phyloP scores from a whole-genome alignment of 2,888 invertebrate genomes.

The Acronicta psi region DNA sequence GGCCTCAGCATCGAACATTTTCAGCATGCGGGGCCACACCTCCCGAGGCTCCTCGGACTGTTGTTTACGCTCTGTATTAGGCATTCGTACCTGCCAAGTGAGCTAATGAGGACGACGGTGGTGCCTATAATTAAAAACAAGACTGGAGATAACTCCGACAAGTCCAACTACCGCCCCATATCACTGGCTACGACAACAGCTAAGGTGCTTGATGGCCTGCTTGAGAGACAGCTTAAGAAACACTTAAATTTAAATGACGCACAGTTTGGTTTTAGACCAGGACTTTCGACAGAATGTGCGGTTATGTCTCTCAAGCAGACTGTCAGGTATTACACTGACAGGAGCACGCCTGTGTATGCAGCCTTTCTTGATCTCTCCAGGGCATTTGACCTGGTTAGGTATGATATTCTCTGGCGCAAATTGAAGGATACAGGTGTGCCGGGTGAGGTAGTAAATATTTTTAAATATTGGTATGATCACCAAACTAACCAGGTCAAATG shows the following conservation, averaged over 20 bases:
- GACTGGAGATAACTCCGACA: conserved; percentile 7
- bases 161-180: conserved; percentile 6
- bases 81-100: conserved; percentile 1
- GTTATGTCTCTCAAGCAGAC: background rate
- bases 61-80: conserved; percentile 6
- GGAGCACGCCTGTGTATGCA: conserved; percentile 1
- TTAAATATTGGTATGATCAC: conserved; percentile 1
- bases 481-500: conserved; percentile 1
- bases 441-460: conserved; percentile 1
- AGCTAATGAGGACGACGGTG: conserved; percentile 3
- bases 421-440: background rate
- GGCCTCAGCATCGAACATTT: background rate
- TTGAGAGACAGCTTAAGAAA: conserved; percentile 1
- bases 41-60: conserved; percentile 1
- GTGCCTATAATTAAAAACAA: conserved; percentile 6
- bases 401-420: conserved; percentile 1
- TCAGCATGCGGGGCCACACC: conserved; percentile 1
- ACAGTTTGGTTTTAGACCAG: conserved; percentile 1
- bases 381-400: conserved; percentile 1
- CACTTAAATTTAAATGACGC: too few relatives aligned
- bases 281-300: conserved; percentile 3
- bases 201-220: background rate
- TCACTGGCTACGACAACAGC: conserved; percentile 6
- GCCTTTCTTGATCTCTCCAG: conserved; percentile 1
- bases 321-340: background rate